A percentile compares a stretch with the other conserved stretches of the same genome.
Evolutionary conservation across 2,888 invertebrate species (phyloP).

Genomic region (Folsomia manolachei): DNA sequence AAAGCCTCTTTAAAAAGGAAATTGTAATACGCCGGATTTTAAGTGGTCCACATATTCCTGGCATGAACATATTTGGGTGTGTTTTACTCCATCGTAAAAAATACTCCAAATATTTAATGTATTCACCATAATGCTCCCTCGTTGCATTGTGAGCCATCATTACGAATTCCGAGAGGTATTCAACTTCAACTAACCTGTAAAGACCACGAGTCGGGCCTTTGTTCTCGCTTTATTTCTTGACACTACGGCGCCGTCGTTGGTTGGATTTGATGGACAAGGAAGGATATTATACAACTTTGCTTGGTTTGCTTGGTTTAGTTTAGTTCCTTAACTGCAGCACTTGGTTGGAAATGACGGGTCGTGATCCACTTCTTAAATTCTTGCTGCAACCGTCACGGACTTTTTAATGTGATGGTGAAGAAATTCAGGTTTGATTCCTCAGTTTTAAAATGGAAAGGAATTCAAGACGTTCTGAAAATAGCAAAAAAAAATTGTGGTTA

Average conservation of each 20-base stretch:
- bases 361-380: background rate
- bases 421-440: too few species aligned
- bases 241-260: constrained; percentile 27
- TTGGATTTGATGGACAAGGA: constrained; percentile 6
- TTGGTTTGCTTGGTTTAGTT: too few species aligned
- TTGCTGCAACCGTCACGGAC: background rate
- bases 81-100: background rate
- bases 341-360: background rate
- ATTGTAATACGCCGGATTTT: too few species aligned
- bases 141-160: background rate
- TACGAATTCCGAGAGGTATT: background rate
- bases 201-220: constrained; percentile 27
- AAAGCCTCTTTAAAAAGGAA: too few species aligned
- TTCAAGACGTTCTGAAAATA: too few species aligned
- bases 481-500: too few species aligned
- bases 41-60: too few species aligned
- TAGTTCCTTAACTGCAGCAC: background rate
- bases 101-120: background rate
- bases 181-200: constrained; percentile 15
- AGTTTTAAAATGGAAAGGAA: too few species aligned
- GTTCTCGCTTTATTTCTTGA: constrained; percentile 24
- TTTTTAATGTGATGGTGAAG: too few species aligned
- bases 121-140: background rate
- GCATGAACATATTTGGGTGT: background rate
- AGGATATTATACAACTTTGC: background rate